Evolutionary conservation across 2,113 vertebrate species (phyloP).

Genomic region (Heterotis niloticus): DNA sequence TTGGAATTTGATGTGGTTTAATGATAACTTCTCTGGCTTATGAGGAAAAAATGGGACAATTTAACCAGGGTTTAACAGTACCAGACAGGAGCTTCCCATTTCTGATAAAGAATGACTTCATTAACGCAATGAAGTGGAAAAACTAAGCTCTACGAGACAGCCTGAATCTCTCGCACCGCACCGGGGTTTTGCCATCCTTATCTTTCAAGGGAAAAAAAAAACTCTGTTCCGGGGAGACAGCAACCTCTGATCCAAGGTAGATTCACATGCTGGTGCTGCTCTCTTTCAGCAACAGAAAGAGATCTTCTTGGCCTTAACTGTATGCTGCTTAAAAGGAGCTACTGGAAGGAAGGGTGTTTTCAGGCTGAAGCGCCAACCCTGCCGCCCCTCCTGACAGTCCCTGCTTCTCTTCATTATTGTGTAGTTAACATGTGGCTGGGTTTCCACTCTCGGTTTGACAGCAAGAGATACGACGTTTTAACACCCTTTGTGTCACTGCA

Average conservation of each 20-base stretch:
- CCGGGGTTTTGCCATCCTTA: conserved; percentile 1
- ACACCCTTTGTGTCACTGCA: not conserved
- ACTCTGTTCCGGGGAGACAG: conserved; percentile 15
- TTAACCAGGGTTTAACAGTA: not conserved
- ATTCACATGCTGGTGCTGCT: not conserved
- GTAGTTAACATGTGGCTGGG: not conserved
- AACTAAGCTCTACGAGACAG: conserved; percentile 1
- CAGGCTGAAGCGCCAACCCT: not conserved
- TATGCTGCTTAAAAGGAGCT: not conserved
- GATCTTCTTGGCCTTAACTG: not conserved
- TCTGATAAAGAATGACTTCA: not conserved
- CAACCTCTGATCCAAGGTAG: not conserved
- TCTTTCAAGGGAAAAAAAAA: conserved; percentile 24
- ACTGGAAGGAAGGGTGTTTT: not conserved
- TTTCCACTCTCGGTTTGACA: not conserved
- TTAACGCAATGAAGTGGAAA: conserved; percentile 17
- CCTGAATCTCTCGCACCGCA: conserved; percentile 8
- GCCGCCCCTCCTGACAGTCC: not conserved
- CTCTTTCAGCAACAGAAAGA: not conserved
- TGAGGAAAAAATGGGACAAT: not conserved
- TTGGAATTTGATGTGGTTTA: not conserved
- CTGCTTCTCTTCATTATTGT: not conserved
- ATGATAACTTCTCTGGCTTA: not conserved
- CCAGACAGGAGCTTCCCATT: not conserved
- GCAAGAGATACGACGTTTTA: not conserved